A percentile compares a stretch with the other conserved stretches of the same genome.
phyloP scores from a whole-genome alignment of 23 tunicate genomes.

The Phallusia fumigata region DNA sequence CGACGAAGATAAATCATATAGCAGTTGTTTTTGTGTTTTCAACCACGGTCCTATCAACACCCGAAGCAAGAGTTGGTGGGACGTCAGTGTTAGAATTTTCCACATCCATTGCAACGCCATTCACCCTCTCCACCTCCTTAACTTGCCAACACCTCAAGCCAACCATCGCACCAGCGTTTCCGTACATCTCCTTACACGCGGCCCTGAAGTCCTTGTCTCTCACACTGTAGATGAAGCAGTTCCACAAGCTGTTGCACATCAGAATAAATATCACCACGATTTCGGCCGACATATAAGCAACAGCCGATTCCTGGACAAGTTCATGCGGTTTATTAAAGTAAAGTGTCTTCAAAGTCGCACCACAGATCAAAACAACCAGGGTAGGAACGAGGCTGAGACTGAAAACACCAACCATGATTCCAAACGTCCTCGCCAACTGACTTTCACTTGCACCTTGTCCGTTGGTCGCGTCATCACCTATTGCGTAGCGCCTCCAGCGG shows the following conservation, averaged over 20 bases:
- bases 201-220: slow-evolving; percentile 40
- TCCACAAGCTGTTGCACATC: slow-evolving; percentile 61
- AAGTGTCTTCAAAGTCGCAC: not conserved
- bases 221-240: slow-evolving; percentile 53
- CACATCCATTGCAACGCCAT: not conserved
- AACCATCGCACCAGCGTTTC: not conserved
- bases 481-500: slow-evolving; percentile 10
- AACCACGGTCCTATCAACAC: no score
- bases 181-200: slow-evolving; percentile 16
- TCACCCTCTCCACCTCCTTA: not conserved
- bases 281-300: slow-evolving; percentile 37
- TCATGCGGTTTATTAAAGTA: slow-evolving; percentile 8
- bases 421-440: slow-evolving; percentile 56
- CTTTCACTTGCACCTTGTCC: slow-evolving; percentile 33
- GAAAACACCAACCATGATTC: slow-evolving; percentile 71
- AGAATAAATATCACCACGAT: slow-evolving; percentile 31
- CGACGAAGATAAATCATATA: no score
- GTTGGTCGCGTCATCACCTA: not conserved
- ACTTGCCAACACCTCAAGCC: slow-evolving; percentile 7
- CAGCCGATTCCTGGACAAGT: not conserved
- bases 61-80: no score
- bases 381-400: slow-evolving; percentile 50
- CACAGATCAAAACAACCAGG: slow-evolving; percentile 16
- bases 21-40: no score
- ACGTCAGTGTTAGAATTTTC: no score